These are phyloP conservation scores for Ecdyonurus torrentis DNA, from an alignment of 2,888 invertebrate species.

Conservation along the genomic window DNA sequence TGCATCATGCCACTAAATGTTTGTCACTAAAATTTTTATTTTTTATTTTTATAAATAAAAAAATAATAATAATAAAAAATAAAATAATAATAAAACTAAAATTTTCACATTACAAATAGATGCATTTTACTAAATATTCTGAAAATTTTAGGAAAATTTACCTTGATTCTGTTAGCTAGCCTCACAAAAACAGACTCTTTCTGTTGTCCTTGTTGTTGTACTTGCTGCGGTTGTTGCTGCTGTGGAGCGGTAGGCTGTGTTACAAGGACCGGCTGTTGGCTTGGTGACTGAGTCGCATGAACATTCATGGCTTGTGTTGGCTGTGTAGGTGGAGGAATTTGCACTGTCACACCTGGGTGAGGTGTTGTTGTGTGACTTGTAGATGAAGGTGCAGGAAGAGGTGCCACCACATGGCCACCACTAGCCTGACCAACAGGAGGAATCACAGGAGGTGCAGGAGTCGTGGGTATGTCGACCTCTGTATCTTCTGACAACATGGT, in stretches of 20 bases:
- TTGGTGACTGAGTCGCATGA: too few species aligned
- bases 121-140: neutral
- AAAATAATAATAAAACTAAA: neutral
- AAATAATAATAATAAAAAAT: neutral
- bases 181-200: slow-evolving; percentile 94
- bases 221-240: neutral
- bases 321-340: neutral
- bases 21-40: neutral
- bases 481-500: slow-evolving; percentile 23
- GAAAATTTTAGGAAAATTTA: slow-evolving; percentile 23
- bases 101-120: neutral
- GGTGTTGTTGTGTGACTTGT: neutral
- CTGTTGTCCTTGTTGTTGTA: slow-evolving; percentile 26
- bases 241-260: neutral
- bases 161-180: slow-evolving; percentile 89
- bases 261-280: neutral
- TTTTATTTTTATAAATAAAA: neutral
- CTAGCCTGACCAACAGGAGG: slow-evolving; percentile 16
- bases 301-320: too few species aligned
- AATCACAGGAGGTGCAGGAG: slow-evolving; percentile 23
- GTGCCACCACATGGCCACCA: too few species aligned
- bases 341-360: neutral
- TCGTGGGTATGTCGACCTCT: slow-evolving; percentile 22
- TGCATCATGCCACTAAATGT: neutral
- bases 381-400: slow-evolving; percentile 11